Evolutionary conservation across 2,888 invertebrate species (phyloP), one percentile per base, ranked within the genome.

Genomic region (Cheiracanthium punctorium): DNA sequence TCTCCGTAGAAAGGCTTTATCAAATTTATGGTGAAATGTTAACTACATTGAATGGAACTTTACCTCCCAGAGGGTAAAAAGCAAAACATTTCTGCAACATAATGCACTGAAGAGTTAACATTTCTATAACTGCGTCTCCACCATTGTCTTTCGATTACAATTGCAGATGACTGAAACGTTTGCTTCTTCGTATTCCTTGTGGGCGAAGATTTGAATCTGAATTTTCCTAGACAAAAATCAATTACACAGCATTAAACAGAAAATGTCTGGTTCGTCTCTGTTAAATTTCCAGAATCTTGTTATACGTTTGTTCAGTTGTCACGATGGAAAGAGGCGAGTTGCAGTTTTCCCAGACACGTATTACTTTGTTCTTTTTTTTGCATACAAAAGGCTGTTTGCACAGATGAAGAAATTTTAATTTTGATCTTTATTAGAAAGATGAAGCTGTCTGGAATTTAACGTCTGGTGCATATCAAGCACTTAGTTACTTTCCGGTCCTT

Each of bases 231-330:
- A 81, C 74, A 75, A 37, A 48, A 74, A 75, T 81, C 81, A 74
- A 75, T 67, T 81, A 69, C 58, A 69, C 58, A 58, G 20, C 20
- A 33, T 72, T 65, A 24, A 81, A 74, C 74, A 74, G 73, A 58
- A 75, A 65, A 8, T 37, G 74, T 69, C 81, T 81, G 69, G 48
- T 14, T 20, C 33, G 69, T 52, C 75, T 37, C 41, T 69, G 58
- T 24, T 20, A 29, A 70, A 75, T 81, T 81, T 75, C 52, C 29
- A 32, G 75, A 81, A 81, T 75, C 52, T 17, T 8, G 37, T 43
- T 24, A n/a, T 32, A 1, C 74, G 58, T 81, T 74, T 81, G 41
- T 37, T 58, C 81, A 81, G 81, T 70, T 81, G 81, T n/a, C 28
- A 30, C 20, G 58, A 30, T 73, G 72, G 67, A 73, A 33, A 69